Percentiles rank a stretch among this genome's conserved stretches.
Evolutionary conservation across 2,888 invertebrate genomes (phyloP).

Genomic region (Cynaeus angustus): DNA sequence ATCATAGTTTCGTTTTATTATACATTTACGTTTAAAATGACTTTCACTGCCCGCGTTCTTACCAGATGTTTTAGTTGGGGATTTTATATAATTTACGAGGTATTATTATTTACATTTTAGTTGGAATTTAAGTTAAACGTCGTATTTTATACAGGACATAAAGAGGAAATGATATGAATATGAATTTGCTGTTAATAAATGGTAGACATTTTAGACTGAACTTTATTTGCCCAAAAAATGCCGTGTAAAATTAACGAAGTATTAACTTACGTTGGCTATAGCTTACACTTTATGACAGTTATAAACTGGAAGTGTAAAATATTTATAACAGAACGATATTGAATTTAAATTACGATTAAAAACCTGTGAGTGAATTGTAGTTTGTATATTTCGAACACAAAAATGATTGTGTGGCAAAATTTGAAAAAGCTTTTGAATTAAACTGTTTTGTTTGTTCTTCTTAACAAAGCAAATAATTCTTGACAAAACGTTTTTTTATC

Average conservation of each 20-base stretch:
- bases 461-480: conserved; percentile 33
- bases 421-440: no score
- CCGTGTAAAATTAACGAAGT: conserved; percentile 3
- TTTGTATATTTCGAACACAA: no score
- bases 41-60: no score
- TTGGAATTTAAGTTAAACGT: no score
- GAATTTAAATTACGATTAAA: background rate
- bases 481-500: conserved; percentile 30
- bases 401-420: no score
- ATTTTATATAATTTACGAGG: no score
- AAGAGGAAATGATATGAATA: background rate
- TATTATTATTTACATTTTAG: no score
- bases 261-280: background rate
- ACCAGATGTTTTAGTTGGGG: no score
- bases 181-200: background rate
- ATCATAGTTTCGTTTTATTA: no score
- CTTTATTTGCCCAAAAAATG: background rate
- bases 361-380: background rate
- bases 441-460: background rate
- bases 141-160: no score
- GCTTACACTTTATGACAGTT: background rate
- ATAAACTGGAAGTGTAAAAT: background rate
- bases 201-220: background rate
- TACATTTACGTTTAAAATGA: no score
- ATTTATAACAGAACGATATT: background rate